Percentiles rank a stretch among this genome's conserved stretches.
These are phyloP conservation scores for Lumbricus terrestris DNA, from an alignment of 2,888 invertebrate genomes.

Conservation along the genomic window DNA sequence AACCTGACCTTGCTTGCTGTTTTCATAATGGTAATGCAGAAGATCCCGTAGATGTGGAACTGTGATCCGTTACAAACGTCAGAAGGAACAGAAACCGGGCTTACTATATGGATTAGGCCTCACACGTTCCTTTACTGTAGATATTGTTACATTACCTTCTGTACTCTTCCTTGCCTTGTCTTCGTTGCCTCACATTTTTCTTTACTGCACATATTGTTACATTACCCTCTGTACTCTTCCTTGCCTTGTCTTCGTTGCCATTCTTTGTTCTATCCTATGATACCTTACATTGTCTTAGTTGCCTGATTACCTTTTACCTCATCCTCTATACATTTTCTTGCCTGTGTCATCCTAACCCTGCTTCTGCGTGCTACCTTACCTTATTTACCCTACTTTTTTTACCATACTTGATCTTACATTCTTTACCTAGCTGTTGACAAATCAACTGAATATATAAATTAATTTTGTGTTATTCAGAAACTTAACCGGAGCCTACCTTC, in stretches of 20 bases:
- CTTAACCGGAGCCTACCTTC: neutral
- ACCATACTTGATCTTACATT: neutral
- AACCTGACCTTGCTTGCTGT: neutral
- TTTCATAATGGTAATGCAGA: neutral
- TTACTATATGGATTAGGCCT: neutral
- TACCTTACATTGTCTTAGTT: neutral
- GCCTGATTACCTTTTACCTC: neutral
- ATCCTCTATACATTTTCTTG: neutral
- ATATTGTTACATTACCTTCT: neutral
- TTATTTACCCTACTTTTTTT: neutral
- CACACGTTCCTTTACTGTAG: neutral
- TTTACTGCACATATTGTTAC: too few species aligned
- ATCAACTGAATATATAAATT: neutral
- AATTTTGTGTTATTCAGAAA: neutral
- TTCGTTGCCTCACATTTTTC: neutral
- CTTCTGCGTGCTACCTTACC: neutral
- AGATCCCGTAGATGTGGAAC: neutral
- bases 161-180: neutral
- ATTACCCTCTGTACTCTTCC: neutral
- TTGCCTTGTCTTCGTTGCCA: neutral
- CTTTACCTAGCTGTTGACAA: neutral
- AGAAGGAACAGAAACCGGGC: neutral
- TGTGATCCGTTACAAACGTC: neutral
- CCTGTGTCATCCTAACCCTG: too few species aligned
- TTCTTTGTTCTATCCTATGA: neutral